These are phyloP conservation scores for Pseudomyrmex flavicornis DNA, from an alignment of 1,140 invertebrate genomes.

Conservation along the genomic window DNA sequence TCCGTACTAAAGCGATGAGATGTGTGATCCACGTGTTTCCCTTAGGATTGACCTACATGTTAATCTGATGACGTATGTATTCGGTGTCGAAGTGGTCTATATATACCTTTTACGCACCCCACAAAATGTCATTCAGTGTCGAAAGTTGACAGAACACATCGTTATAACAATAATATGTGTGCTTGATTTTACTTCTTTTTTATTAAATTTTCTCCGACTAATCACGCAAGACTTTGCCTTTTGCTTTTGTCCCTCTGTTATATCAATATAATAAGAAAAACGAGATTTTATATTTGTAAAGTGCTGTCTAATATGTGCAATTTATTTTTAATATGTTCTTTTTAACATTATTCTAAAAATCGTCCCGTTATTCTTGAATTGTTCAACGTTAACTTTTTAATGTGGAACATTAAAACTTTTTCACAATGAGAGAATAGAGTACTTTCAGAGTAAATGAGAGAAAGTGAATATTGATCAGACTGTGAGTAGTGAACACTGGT, in stretches of 20 bases:
- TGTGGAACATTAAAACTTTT: not conserved
- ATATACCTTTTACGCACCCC: slow-evolving; percentile 6
- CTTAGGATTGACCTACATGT: not conserved
- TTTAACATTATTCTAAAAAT: too few relatives aligned
- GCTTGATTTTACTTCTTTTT: too few relatives aligned
- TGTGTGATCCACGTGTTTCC: not conserved
- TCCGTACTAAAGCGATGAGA: too few relatives aligned
- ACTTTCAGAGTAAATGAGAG: slow-evolving; percentile 48
- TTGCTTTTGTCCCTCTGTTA: too few relatives aligned
- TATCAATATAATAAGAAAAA: too few relatives aligned
- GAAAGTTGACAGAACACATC: slow-evolving; percentile 1
- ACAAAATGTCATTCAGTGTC: slow-evolving; percentile 24
- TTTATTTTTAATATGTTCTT: too few relatives aligned
- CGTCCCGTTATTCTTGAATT: not conserved
- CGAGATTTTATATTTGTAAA: too few relatives aligned
- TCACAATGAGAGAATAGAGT: not conserved
- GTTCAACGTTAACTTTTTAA: too few relatives aligned
- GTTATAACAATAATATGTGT: not conserved
- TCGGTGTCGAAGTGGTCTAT: not conserved
- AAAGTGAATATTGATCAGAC: slow-evolving; percentile 67
- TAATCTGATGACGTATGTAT: not conserved
- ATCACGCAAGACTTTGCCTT: too few relatives aligned
- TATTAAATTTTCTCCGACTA: too few relatives aligned
- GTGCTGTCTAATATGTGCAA: too few relatives aligned
- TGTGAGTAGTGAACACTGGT: slow-evolving; percentile 51